Conservation (phyloP, 2,797 vertebrate genomes). For the Lepus townsendii region DNA sequence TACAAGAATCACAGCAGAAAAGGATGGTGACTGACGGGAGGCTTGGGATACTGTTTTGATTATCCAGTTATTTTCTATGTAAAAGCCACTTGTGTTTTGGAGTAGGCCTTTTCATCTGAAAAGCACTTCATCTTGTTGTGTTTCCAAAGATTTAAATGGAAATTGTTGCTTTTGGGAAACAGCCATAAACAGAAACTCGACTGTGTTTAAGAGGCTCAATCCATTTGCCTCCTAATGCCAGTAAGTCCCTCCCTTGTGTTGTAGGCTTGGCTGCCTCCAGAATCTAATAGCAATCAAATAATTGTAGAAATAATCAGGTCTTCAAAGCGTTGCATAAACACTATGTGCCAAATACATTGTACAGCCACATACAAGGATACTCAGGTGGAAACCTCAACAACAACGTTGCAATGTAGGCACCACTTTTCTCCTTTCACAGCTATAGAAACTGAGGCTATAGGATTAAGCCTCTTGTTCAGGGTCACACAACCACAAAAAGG, state of each 20-base stretch:
- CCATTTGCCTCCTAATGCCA: conserved; percentile 1
- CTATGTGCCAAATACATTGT: not conserved
- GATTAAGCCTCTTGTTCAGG: not conserved
- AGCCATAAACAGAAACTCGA: conserved; percentile 16
- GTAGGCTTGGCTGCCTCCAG: not conserved
- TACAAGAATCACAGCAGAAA: conserved; percentile 1
- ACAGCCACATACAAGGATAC: not conserved
- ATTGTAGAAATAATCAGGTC: conserved; percentile 27
- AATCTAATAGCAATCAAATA: not conserved
- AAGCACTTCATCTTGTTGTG: conserved; percentile 56
- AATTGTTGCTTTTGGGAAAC: conserved; percentile 69
- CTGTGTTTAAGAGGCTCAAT: conserved; percentile 22
- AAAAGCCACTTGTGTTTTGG: conserved; percentile 71
- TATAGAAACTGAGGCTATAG: not conserved
- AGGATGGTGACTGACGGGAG: conserved; percentile 21
- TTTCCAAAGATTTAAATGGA: conserved; percentile 63
- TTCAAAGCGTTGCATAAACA: not conserved
- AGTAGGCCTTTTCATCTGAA: conserved; percentile 59
- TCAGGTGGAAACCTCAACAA: not conserved
- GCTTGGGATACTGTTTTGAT: conserved; percentile 50
- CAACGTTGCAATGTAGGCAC: not conserved
- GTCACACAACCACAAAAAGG: not conserved
- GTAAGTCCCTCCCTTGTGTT: not conserved
- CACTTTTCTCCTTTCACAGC: conserved; percentile 19
- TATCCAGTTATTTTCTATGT: conserved; percentile 65